Percentiles rank a stretch among this genome's conserved stretches.
phyloP scores from a whole-genome alignment of 2,797 vertebrate genomes.

The Phataginus tricuspis region DNA sequence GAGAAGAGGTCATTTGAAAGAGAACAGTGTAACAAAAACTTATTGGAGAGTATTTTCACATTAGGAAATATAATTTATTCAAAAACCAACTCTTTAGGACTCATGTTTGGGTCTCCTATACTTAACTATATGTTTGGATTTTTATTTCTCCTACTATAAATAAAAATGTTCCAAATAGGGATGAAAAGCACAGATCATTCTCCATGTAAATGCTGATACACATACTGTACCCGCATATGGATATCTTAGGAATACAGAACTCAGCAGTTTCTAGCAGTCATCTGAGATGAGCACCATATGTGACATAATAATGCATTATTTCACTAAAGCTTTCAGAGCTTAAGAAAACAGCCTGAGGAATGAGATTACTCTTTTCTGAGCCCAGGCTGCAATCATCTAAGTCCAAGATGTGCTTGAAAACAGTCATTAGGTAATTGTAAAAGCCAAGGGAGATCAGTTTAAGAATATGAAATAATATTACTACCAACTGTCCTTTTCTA shows the following conservation, averaged over 20 bases:
- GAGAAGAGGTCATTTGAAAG: neutral
- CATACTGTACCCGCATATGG: neutral
- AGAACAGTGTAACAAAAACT: neutral
- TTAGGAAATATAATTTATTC: constrained; percentile 35
- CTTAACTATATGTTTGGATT: constrained; percentile 6
- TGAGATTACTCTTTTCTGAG: constrained; percentile 48
- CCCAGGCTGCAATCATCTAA: constrained; percentile 66
- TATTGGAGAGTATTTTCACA: neutral
- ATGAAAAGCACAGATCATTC: constrained; percentile 52
- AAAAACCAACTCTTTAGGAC: neutral
- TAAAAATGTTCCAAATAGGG: neutral
- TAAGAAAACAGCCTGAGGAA: constrained; percentile 62
- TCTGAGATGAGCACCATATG: constrained; percentile 63
- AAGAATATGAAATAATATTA: constrained; percentile 64
- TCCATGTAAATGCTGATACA: constrained; percentile 11
- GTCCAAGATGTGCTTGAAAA: constrained; percentile 46
- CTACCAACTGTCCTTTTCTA: constrained; percentile 14
- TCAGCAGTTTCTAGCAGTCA: constrained; percentile 35
- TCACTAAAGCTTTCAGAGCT: constrained; percentile 70
- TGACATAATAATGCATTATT: constrained; percentile 34
- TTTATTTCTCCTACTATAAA: constrained; percentile 40
- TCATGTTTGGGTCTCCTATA: neutral
- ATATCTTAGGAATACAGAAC: neutral
- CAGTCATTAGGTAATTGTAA: constrained; percentile 69
- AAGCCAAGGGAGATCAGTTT: constrained; percentile 58